Percentiles rank a stretch among this genome's conserved stretches.
Conservation (phyloP, 2,113 vertebrate species). For the Azemiops feae region DNA sequence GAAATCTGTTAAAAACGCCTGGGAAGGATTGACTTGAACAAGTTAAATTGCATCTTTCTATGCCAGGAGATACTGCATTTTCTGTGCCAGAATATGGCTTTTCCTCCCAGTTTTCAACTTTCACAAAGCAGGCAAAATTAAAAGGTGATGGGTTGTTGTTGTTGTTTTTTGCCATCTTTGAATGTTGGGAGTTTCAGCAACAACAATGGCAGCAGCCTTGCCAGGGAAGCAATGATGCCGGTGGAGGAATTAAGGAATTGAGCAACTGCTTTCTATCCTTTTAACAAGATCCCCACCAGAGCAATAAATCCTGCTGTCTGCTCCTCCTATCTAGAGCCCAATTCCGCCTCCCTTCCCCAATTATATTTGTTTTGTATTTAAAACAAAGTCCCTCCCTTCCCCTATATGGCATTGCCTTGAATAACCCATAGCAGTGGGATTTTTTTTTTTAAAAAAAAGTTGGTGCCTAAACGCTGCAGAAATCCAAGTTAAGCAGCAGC, state of each 20-base stretch:
- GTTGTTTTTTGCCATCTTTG: not conserved
- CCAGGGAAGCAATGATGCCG: not conserved
- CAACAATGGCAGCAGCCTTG: not conserved
- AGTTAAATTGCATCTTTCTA: not conserved
- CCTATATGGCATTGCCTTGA: not conserved
- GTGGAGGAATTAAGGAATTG: not conserved
- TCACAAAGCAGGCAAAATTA: not conserved
- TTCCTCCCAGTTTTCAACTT: not conserved
- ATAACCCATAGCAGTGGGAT: not conserved
- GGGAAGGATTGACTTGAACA: not conserved
- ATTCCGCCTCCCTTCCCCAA: not conserved
- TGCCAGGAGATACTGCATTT: not conserved
- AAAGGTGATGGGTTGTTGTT: not conserved
- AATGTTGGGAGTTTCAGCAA: not conserved
- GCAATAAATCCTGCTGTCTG: not conserved
- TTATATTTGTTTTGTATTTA: not conserved
- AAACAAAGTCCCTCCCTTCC: not conserved
- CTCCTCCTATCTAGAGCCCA: not conserved
- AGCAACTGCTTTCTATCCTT: not conserved
- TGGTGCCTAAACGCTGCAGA: no score
- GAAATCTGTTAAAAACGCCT: not conserved
- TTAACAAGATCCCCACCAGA: not conserved
- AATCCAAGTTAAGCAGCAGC: no score
- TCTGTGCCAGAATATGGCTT: not conserved
- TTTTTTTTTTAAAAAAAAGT: not conserved